phyloP scores from a whole-genome alignment of 2,797 vertebrate genomes.

The Cynodonichthys magdalenae region DNA sequence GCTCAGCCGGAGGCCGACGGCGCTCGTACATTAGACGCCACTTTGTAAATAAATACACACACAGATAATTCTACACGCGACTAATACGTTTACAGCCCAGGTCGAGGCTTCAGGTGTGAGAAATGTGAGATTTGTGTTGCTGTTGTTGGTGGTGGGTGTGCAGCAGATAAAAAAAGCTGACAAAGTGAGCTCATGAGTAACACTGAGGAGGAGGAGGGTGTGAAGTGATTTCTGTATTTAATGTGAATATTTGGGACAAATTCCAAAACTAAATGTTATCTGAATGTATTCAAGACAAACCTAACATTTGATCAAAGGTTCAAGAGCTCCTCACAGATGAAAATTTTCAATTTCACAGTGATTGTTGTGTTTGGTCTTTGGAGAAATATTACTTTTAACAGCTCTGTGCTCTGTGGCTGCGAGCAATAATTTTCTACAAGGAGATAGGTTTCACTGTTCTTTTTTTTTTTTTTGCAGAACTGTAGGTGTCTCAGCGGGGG shows the following conservation, averaged over 20 bases:
- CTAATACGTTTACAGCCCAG: conserved; percentile 62
- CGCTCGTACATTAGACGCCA: conserved; percentile 73
- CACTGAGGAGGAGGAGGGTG: neutral
- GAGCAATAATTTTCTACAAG: conserved; percentile 35
- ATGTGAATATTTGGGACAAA: neutral
- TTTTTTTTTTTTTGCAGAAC: conserved; percentile 29
- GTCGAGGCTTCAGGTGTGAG: conserved; percentile 42
- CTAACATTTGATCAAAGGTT: conserved; percentile 11
- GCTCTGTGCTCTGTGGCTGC: conserved; percentile 27
- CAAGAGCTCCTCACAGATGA: conserved; percentile 27
- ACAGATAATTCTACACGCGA: conserved; percentile 14
- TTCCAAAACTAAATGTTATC: neutral
- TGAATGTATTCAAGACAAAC: conserved; percentile 7
- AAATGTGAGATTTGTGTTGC: conserved; percentile 3
- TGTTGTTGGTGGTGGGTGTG: conserved; percentile 5
- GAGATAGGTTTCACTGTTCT: conserved; percentile 20
- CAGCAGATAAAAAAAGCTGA: neutral
- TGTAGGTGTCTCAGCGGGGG: conserved; percentile 21
- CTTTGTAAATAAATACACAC: conserved; percentile 72
- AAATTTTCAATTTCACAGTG: conserved; percentile 31
- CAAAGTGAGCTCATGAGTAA: conserved; percentile 2
- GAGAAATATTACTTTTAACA: conserved; percentile 36
- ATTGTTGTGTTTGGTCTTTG: conserved; percentile 21
- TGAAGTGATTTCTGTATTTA: neutral
- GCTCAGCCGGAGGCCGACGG: conserved; percentile 67